Evolutionary conservation across 2,888 invertebrate genomes (phyloP).

Genomic region (Caenorhabditis sp.): DNA sequence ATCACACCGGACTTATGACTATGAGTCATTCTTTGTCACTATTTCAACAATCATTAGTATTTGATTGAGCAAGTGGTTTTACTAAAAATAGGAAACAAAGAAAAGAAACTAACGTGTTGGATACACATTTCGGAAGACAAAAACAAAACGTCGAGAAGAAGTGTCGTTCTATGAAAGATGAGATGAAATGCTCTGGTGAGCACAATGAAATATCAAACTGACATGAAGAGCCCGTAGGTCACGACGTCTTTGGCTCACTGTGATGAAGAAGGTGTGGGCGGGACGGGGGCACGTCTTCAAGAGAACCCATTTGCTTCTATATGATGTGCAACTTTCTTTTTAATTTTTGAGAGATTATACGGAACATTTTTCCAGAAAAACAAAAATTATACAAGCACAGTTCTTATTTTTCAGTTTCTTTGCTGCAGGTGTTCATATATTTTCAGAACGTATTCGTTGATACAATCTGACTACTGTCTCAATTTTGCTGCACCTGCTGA

Average conservation of each 20-base stretch:
- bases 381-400: too few species aligned
- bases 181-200: constrained; percentile 56
- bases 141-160: constrained; percentile 25
- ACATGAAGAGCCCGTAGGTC: constrained; percentile 50
- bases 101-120: constrained; percentile 20
- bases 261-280: constrained; percentile 28
- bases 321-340: too few species aligned
- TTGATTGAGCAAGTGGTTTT: neutral
- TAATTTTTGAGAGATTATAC: too few species aligned
- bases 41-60: neutral
- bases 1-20: too few species aligned
- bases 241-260: constrained; percentile 14
- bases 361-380: too few species aligned
- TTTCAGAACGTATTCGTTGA: too few species aligned
- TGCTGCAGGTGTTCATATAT: constrained; percentile 1
- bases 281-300: neutral
- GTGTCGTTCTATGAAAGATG: constrained; percentile 52
- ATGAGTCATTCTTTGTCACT: too few species aligned
- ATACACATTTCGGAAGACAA: constrained; percentile 4
- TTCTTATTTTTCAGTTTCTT: too few species aligned
- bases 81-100: neutral
- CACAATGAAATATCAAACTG: constrained; percentile 55
- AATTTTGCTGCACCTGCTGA: neutral
- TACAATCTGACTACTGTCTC: too few species aligned
- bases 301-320: too few species aligned